A percentile compares a stretch with the other conserved stretches of the same genome.
phyloP scores from a whole-genome alignment of 2,797 vertebrate species.

The Spheniscus humboldti region DNA sequence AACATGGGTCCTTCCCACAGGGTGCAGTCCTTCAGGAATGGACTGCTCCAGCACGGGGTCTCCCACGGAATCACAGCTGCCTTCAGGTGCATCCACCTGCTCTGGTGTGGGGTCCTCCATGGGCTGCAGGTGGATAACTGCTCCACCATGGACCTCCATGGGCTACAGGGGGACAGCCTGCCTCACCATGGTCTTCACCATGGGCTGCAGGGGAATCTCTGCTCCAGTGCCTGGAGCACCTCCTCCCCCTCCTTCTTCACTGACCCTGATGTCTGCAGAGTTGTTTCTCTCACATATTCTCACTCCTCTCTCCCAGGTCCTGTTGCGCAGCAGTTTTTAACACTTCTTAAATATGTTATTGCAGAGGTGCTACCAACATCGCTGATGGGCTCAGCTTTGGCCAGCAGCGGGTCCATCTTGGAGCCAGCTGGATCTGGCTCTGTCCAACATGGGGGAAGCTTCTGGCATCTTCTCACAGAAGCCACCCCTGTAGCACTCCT shows the following conservation, averaged over 20 bases:
- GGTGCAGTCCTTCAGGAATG: background rate
- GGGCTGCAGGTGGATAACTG: background rate
- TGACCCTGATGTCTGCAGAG: background rate
- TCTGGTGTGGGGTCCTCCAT: background rate
- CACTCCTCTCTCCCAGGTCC: background rate
- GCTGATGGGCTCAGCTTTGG: background rate
- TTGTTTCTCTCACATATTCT: background rate
- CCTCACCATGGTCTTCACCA: too few relatives aligned
- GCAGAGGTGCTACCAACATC: fast-evolving
- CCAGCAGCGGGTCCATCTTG: background rate
- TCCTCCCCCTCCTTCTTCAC: background rate
- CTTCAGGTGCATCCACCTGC: background rate
- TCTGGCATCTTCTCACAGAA: background rate
- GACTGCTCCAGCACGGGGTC: background rate
- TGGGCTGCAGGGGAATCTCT: background rate
- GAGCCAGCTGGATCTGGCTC: background rate
- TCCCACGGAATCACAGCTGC: background rate
- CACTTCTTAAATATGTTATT: background rate
- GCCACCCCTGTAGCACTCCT: background rate
- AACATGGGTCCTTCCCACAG: background rate
- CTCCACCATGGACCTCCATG: background rate
- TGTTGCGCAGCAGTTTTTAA: fast-evolving
- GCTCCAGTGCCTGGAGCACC: fast-evolving
- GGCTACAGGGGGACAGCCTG: background rate
- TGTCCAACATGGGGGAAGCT: background rate